A percentile compares a stretch with the other conserved stretches of the same genome.
These are phyloP conservation scores for Drosophila paramelanica DNA, from an alignment of 2,888 invertebrate species.

Conservation along the genomic window DNA sequence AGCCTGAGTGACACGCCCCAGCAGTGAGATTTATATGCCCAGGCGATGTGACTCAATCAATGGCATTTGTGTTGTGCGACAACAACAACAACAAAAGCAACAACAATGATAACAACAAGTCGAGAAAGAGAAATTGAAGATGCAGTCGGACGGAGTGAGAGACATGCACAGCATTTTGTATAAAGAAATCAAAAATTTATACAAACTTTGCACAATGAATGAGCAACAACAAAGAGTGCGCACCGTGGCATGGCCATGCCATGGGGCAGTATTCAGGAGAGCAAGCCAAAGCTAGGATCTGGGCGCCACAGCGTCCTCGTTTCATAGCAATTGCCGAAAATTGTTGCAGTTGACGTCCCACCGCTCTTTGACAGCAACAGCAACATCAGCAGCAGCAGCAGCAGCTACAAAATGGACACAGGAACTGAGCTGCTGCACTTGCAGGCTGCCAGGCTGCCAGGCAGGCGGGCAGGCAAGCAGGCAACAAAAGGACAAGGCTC, in stretches of 20 bases:
- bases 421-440: conserved; percentile 49
- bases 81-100: conserved; percentile 33
- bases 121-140: conserved; percentile 20
- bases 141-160: conserved; percentile 54
- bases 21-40: conserved; percentile 81
- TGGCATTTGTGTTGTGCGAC: conserved; percentile 78
- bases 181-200: conserved; percentile 81
- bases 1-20: conserved; percentile 71
- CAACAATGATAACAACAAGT: conserved; percentile 25
- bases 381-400: conserved; percentile 20
- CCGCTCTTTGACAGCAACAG: conserved; percentile 54
- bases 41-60: conserved; percentile 80
- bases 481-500: conserved; percentile 62
- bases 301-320: conserved; percentile 44
- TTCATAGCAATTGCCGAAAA: conserved; percentile 79
- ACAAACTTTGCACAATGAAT: conserved; percentile 80
- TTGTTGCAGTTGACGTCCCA: conserved; percentile 65
- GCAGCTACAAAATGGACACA: conserved; percentile 50
- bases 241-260: conserved; percentile 33
- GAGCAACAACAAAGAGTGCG: conserved; percentile 71
- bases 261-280: conserved; percentile 49
- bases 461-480: conserved; percentile 19
- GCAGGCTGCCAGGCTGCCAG: conserved; percentile 21
- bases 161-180: conserved; percentile 82
- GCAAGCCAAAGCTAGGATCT: conserved; percentile 19